Base-by-base conservation (phyloP, 2,888 invertebrate species). In the Barypeithes pellucidus region DNA sequence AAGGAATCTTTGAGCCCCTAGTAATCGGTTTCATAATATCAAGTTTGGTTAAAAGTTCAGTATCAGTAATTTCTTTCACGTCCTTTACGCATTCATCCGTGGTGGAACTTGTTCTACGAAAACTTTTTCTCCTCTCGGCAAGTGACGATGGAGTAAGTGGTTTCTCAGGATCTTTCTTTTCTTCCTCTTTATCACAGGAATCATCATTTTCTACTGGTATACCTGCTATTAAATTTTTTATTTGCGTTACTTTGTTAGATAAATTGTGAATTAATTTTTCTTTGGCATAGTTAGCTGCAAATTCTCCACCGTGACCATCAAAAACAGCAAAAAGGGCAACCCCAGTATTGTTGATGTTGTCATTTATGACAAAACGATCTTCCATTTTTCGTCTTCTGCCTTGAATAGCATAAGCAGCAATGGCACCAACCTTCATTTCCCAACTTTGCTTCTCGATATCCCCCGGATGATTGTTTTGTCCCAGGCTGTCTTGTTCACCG, bases 221-320 rank as follows among this genome's bases (percentile, higher is more conserved):
- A 0, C 92, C 92, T 75, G 90, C 88, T 78, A 92, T 89, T 76
- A 92, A 87, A 80, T 92, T 90, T 85, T 92, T 92, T 67, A 94
- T 87, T 83, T 93, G 93, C 29, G 92, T 88, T 54, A 95, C 91
- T 87, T 93, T 94, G 82, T 92, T 91, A 80, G 90, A 91, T 62
- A 96, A 88, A 83, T 92, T 94, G 83, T 93, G 92, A 76, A 96
- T 92, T 16, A 97, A 88, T 79, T 95, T 94, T 80, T 96, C 95
- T 84, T 94, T 93, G 63, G 95, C 95, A 87, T 94, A 97, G 84
- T 97, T 95, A 18, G 97, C 96, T 63, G 97, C 97, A 88, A 95
- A 95, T 88, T 97, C 96, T 45, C 97, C 98, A 62, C 97, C 98
- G 85, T 98, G 97, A 0, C 97, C 97, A 87, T 98, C 97, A 85